Evolutionary conservation across 2,888 invertebrate species (phyloP), one percentile per base, ranked within the genome.

Genomic region (Orthosia gothica): DNA sequence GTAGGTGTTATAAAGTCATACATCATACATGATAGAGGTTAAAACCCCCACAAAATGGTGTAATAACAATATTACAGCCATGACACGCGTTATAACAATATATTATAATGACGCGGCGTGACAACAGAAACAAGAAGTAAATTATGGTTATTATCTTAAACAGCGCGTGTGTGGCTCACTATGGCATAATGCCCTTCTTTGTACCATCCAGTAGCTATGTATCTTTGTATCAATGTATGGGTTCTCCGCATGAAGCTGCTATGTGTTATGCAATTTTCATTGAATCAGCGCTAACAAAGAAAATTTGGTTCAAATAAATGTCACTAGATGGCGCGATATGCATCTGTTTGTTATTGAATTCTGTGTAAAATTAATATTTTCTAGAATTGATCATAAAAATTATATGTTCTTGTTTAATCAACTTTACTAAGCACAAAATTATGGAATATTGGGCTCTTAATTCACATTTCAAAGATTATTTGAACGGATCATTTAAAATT

Each of bases 61-160:
- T 54, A 71, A 71, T 69, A 65, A 50, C 61, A 47, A 74, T 74
- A 65, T 74, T 74, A 12, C 4, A 83, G 64, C 64, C 84, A 68
- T 72, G 77, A 76, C 79, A 75, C 52, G 54, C 52, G 70, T 61
- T 76, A 9, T 9, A 71, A 84, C 75, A 79, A 82, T 82, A 81
- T 77, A 81, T 79, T 77, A 81, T 79, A 79, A 73, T 63, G 68
- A 78, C 69, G 72, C 72, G 54, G 76, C 82, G 79, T 85, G 87
- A 91, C 88, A 89, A 86, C 88, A 83, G 78, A 87, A 89, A 90
- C 88, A 79, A 90, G 90, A 82, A 88, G 87, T 83, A 90, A 91
- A 91, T 90, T 88, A 87, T 85, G 74, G 88, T 88, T 87, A 91
- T 91, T 91, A 91, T 83, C 76, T 72, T 77, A 79, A 84, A 84